A percentile compares a stretch with the other conserved stretches of the same genome.
phyloP scores from a whole-genome alignment of 2,888 invertebrate genomes.

The Protonemura montana region DNA sequence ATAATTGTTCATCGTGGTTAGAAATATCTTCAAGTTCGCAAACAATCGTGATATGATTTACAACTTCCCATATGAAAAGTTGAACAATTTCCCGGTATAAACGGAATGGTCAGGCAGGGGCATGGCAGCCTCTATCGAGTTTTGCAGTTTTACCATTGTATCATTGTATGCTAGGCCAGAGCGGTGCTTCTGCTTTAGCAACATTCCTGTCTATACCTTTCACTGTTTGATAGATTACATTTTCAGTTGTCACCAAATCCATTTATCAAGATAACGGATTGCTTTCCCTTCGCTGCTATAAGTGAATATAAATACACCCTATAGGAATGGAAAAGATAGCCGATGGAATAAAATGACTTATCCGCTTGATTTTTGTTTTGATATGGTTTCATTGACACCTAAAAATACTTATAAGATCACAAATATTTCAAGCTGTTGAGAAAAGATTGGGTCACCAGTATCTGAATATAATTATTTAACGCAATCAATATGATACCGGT shows the following conservation, averaged over 20 bases:
- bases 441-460: too few relatives aligned
- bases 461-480: too few relatives aligned
- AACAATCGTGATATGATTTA: background rate
- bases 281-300: conserved; percentile 17
- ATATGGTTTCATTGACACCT: background rate
- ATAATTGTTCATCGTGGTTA: too few relatives aligned
- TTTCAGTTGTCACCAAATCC: conserved; percentile 37
- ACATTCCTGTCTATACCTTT: conserved; percentile 39
- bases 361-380: conserved; percentile 23
- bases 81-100: background rate
- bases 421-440: too few relatives aligned
- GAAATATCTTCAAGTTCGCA: background rate
- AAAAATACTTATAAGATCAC: too few relatives aligned
- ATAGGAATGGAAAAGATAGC: conserved; percentile 33
- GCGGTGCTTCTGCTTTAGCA: background rate
- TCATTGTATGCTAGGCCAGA: background rate
- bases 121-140: background rate
- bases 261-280: conserved; percentile 40
- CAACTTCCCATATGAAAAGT: background rate
- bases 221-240: conserved; percentile 40
- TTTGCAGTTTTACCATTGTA: background rate
- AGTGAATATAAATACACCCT: conserved; percentile 40
- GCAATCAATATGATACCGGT: too few relatives aligned
- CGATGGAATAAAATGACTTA: background rate
- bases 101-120: background rate